These are phyloP conservation scores for Oscheius sp. DNA, from an alignment of 2,888 invertebrate species.

Conservation along the genomic window DNA sequence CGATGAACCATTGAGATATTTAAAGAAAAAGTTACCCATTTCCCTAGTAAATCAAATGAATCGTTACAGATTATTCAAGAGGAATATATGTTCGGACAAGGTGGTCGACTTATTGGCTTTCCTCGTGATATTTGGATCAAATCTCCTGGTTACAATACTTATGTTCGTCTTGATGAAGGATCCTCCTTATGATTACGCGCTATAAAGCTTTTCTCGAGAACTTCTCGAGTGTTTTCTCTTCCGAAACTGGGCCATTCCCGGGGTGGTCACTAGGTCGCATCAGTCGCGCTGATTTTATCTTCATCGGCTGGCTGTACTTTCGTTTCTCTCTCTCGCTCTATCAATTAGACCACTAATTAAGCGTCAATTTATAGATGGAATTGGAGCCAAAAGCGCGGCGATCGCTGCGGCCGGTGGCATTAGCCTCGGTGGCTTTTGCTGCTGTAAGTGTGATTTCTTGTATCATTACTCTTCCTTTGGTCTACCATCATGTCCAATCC, in stretches of 20 bases:
- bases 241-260: not conserved
- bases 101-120: not conserved
- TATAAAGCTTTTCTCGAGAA: too few species aligned
- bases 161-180: not conserved
- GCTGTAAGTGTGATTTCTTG: conserved; percentile 66
- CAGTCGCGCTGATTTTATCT: conserved; percentile 3
- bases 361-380: not conserved
- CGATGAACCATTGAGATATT: not conserved
- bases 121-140: not conserved
- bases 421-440: conserved; percentile 67
- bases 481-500: conserved; percentile 69
- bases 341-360: not conserved
- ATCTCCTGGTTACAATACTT: not conserved
- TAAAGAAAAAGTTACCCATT: not conserved
- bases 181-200: too few species aligned
- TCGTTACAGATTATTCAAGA: not conserved
- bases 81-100: not conserved
- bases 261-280: conserved; percentile 2
- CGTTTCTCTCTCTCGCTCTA: not conserved
- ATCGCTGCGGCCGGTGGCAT: conserved; percentile 64
- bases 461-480: conserved; percentile 69
- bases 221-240: not conserved
- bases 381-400: conserved; percentile 34
- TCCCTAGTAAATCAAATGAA: not conserved
- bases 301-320: not conserved